These are phyloP conservation scores for Ornithoptera alexandrae DNA, from an alignment of 2,888 invertebrate genomes.

Conservation along the genomic window DNA sequence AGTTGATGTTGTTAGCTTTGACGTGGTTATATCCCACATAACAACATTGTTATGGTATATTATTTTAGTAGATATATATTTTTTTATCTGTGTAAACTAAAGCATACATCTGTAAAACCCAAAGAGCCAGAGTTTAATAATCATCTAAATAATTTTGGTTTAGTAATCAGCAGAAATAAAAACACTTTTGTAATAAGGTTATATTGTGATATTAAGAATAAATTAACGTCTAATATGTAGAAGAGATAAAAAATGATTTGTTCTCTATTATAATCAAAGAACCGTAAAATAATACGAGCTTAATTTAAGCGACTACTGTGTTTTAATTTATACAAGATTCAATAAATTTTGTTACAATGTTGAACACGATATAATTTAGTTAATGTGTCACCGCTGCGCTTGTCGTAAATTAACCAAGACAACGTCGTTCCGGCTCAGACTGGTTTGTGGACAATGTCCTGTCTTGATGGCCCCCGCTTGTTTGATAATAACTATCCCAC, in stretches of 20 bases:
- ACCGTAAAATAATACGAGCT: constrained; percentile 2
- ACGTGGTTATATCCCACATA: not conserved
- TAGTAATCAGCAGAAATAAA: too few species aligned
- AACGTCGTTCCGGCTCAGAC: constrained; percentile 36
- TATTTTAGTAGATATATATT: too few species aligned
- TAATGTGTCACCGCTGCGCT: constrained; percentile 29
- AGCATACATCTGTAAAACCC: too few species aligned
- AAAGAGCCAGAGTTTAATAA: too few species aligned
- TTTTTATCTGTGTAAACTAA: too few species aligned
- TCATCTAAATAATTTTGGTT: too few species aligned
- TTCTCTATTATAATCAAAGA: not conserved
- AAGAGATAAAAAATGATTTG: too few species aligned
- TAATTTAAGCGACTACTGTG: constrained; percentile 5
- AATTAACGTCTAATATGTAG: too few species aligned
- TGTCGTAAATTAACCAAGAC: constrained; percentile 36
- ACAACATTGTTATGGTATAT: not conserved
- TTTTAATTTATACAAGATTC: constrained; percentile 17
- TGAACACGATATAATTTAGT: constrained; percentile 30
- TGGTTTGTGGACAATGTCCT: constrained; percentile 50
- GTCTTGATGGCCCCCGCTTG: constrained; percentile 32
- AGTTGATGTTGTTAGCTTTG: not conserved
- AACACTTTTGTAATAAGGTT: too few species aligned
- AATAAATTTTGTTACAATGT: constrained; percentile 31
- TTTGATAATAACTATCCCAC: constrained; percentile 50
- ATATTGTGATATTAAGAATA: too few species aligned